Conservation (phyloP, 2,113 vertebrate species). For the Pygoscelis adeliae region DNA sequence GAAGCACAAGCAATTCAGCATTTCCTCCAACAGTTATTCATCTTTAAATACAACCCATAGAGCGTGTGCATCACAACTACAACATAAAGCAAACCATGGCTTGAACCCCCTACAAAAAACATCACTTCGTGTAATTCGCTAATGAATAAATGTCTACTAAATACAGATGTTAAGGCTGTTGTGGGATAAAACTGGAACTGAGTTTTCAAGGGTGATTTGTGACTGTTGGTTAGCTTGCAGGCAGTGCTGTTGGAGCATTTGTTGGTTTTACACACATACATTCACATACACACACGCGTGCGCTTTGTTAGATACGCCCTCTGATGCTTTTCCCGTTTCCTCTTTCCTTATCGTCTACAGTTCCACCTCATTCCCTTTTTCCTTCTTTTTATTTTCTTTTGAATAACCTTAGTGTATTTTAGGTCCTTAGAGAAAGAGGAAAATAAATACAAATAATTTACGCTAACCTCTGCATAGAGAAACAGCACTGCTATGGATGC, state of each 20-base stretch:
- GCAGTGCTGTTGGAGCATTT: background rate
- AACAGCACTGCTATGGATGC: background rate
- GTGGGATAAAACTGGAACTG: background rate
- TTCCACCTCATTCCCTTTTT: background rate
- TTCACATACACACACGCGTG: background rate
- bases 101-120: background rate
- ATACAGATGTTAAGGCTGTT: background rate
- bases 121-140: background rate
- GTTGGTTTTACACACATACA: background rate
- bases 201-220: background rate
- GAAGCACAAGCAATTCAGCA: background rate
- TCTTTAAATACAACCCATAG: background rate
- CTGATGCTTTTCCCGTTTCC: background rate
- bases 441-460: background rate
- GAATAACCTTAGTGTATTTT: background rate
- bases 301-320: background rate
- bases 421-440: background rate
- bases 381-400: background rate
- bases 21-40: background rate
- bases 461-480: background rate
- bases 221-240: background rate
- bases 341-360: background rate
- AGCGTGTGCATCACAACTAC: background rate
- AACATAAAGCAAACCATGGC: background rate
- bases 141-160: background rate